These are phyloP conservation scores for Taeniopygia guttata DNA, from an alignment of 2,797 vertebrate genomes.

Conservation along the genomic window DNA sequence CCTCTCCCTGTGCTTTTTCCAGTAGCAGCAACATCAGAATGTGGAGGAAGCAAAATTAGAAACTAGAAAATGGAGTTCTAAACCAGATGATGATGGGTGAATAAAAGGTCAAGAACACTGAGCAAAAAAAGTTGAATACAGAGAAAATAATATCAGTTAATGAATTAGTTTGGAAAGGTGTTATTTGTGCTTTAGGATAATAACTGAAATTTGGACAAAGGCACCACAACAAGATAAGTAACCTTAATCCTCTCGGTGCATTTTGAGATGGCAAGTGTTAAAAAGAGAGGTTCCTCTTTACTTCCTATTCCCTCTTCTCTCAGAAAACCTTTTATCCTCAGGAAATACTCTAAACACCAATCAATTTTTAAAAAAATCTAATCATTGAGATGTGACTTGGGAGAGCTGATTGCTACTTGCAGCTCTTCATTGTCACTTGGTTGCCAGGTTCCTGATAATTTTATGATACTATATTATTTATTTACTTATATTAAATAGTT, in stretches of 20 bases:
- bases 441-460: background rate
- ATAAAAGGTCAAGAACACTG: background rate
- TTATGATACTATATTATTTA: background rate
- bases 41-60: background rate
- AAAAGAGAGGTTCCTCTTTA: background rate
- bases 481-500: background rate
- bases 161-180: background rate
- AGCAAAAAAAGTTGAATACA: rapidly evolving
- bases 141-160: background rate
- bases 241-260: background rate
- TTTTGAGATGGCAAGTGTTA: background rate
- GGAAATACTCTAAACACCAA: background rate
- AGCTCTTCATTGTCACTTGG: background rate
- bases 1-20: background rate
- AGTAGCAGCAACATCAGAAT: background rate
- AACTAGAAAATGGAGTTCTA: background rate
- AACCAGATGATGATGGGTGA: background rate
- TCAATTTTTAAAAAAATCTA: background rate
- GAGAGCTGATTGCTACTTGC: background rate
- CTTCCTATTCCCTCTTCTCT: background rate
- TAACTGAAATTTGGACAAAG: background rate
- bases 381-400: background rate
- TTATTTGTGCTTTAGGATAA: background rate
- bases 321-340: background rate
- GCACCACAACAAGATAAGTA: background rate